Evolutionary conservation across 2,797 vertebrate species (phyloP), one percentile per base, ranked within the genome.

Genomic region (Pygocentrus nattereri): DNA sequence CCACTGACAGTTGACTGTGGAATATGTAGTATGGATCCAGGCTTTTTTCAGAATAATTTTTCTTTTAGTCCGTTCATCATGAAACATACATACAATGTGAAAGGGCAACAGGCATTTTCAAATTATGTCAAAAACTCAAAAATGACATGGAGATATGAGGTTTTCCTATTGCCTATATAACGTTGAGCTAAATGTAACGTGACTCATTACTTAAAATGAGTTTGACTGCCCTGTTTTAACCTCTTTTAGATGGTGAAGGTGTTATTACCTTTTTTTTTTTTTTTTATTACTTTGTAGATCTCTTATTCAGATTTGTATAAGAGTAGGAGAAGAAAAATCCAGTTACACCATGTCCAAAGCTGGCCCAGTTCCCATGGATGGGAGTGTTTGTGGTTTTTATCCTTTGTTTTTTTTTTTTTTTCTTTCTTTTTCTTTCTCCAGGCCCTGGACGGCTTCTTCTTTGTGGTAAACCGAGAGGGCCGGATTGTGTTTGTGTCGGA

Each of bases 401-500:
- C 62, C 25, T 75, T 30, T 5, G 54, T 70, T 76, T 82, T 56
- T 68, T 34, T 58, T 25, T 52, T 70, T 61, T 49, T 65, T 56
- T 74, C 7, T 65, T 0, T 38, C 5, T 76, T 79, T 62, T 68
- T 56, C 47, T 34, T 52, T 76, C 61, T 62, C 50, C 92, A 99
- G 97, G 97, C 97, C 0, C 90, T 99, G 34, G 96, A 98, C 47
- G 97, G 97, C 59, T 98, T 99, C 89, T 98, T 99, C 94, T 99
- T 98, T 0, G 97, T 97, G n/a, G 97, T 97, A 81, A 98, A 99
- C 90, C 95, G 96, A 0, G 97, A 99, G 90, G 97, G 97, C 41
- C 96, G 96, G 87, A 96, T 98, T 8, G 96, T 99, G 82, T 99
- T 98, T 5, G 95, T 98, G 31, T 99, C 97, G 0, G 97, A 98